Conservation (phyloP, 2,888 invertebrate species). For the Selenia dentaria region DNA sequence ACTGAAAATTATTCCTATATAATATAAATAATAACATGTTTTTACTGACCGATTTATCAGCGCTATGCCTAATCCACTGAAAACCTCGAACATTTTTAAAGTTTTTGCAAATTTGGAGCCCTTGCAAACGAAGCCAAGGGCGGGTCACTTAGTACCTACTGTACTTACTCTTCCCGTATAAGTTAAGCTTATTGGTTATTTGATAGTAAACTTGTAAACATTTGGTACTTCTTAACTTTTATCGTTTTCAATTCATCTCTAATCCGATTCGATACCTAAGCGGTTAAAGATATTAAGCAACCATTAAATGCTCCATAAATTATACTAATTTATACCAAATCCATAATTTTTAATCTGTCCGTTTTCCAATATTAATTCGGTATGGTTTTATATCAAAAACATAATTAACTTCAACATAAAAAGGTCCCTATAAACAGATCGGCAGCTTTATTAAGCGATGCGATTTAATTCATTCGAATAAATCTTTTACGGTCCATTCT, state of each 20-base stretch:
- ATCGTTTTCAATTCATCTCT: constrained; percentile 23
- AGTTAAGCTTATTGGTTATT: no score
- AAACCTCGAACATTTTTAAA: no score
- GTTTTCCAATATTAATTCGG: constrained; percentile 72
- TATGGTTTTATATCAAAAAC: constrained; percentile 76
- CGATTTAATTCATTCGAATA: constrained; percentile 72
- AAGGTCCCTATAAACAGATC: constrained; percentile 65
- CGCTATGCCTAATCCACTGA: no score
- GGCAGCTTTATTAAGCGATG: constrained; percentile 61
- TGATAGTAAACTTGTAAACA: no score
- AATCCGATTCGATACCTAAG: constrained; percentile 20
- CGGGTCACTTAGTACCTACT: no score
- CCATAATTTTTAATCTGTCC: constrained; percentile 72
- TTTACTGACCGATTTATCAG: no score
- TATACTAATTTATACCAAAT: constrained; percentile 74
- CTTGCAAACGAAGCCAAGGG: no score
- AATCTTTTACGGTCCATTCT: constrained; percentile 63
- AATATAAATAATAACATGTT: no score
- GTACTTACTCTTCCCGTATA: no score
- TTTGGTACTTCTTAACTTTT: constrained; percentile 4
- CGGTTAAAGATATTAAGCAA: constrained; percentile 55
- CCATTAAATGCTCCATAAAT: constrained; percentile 72
- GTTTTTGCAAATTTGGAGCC: no score
- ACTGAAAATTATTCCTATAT: no score
- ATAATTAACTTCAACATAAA: constrained; percentile 78